Percentiles rank a stretch among this genome's conserved stretches.
Evolutionary conservation across 2,113 vertebrate species (phyloP).

Genomic region (Halcyon senegalensis): DNA sequence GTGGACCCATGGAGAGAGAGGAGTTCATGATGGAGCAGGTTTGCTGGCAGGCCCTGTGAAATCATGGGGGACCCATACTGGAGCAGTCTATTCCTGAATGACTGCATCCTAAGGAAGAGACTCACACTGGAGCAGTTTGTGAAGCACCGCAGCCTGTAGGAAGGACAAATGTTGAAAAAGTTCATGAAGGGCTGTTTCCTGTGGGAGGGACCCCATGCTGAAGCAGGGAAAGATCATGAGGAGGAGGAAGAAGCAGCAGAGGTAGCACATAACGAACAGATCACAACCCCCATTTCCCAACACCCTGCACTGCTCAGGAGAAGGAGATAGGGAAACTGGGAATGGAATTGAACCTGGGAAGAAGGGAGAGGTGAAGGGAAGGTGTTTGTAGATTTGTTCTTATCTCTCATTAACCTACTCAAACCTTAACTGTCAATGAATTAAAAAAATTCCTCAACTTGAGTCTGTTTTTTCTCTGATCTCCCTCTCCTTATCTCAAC

Average conservation of each 20-base stretch:
- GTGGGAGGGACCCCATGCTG: not conserved
- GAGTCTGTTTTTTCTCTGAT: not conserved
- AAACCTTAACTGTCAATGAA: not conserved
- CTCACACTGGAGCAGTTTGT: fast-evolving
- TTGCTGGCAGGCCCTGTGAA: not conserved
- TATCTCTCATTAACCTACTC: not conserved
- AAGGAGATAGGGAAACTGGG: not conserved
- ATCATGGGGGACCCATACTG: fast-evolving
- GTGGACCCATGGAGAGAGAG: not conserved
- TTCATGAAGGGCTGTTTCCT: not conserved
- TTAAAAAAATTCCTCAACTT: not conserved
- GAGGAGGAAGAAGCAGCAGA: not conserved
- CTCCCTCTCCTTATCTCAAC: not conserved
- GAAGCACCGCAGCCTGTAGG: not conserved
- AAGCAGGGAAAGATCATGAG: not conserved
- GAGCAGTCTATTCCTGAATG: not conserved
- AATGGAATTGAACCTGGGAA: not conserved
- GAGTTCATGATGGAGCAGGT: not conserved
- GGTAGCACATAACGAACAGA: not conserved
- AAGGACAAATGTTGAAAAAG: not conserved
- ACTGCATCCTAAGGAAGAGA: too few relatives aligned
- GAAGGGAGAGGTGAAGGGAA: not conserved
- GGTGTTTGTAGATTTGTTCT: not conserved
- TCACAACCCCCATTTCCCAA: not conserved
- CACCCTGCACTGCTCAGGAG: fast-evolving